These are phyloP conservation scores for Drosophila hydei DNA, from an alignment of 1,140 invertebrate species.

Conservation along the genomic window DNA sequence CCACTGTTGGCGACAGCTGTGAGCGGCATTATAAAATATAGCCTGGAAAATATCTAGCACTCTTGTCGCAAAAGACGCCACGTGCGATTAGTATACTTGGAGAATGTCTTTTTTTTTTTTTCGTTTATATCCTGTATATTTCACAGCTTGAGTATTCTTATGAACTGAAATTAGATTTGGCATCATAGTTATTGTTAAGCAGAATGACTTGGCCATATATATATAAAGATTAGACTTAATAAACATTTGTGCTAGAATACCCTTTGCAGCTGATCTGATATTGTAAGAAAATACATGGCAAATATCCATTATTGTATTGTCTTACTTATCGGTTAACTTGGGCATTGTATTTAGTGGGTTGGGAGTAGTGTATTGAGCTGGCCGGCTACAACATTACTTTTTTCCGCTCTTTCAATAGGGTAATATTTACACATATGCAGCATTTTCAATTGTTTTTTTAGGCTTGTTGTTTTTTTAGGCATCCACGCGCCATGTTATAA, in stretches of 20 bases:
- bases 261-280: too few relatives aligned
- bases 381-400: conserved; percentile 1
- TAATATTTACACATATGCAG: conserved; percentile 1
- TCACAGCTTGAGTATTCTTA: too few relatives aligned
- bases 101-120: conserved; percentile 48
- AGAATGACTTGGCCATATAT: too few relatives aligned
- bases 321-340: too few relatives aligned
- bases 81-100: conserved; percentile 39
- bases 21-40: conserved; percentile 52
- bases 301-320: too few relatives aligned
- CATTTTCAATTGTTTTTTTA: conserved; percentile 38
- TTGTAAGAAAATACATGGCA: too few relatives aligned
- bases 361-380: neutral
- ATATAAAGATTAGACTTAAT: neutral
- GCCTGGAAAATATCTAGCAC: conserved; percentile 47
- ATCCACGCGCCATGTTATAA: conserved; percentile 13
- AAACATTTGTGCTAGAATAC: too few relatives aligned
- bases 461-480: conserved; percentile 31
- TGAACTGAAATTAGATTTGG: too few relatives aligned
- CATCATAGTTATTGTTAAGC: too few relatives aligned
- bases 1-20: conserved; percentile 45
- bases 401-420: conserved; percentile 5
- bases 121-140: conserved; percentile 9
- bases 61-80: conserved; percentile 47
- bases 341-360: too few relatives aligned